A percentile compares a stretch with the other conserved stretches of the same genome.
These are phyloP conservation scores for Chionis minor DNA, from an alignment of 2,113 vertebrate genomes.

Conservation along the genomic window DNA sequence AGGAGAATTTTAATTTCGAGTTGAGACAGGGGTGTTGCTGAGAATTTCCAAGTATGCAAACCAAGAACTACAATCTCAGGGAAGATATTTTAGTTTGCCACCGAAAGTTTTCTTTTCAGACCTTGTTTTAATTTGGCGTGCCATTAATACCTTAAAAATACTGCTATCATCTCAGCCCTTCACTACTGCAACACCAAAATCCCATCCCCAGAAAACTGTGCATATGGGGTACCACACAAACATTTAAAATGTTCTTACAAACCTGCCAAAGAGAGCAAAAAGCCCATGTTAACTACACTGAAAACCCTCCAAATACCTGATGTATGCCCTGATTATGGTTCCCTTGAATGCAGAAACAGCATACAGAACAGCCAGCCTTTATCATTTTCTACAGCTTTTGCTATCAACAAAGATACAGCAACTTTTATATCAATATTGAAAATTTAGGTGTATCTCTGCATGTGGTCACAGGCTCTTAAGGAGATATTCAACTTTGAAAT, in stretches of 20 bases:
- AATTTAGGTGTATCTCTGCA: neutral
- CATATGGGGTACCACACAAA: neutral
- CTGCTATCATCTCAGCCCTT: neutral
- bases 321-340: neutral
- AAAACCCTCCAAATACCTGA: neutral
- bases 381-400: neutral
- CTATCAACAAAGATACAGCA: neutral
- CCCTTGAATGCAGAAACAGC: neutral
- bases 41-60: neutral
- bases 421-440: neutral
- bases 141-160: neutral
- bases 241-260: neutral
- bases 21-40: neutral
- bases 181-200: neutral
- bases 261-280: neutral
- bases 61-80: neutral
- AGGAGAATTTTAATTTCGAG: neutral
- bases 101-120: neutral
- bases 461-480: accelerated
- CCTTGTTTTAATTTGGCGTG: neutral
- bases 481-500: neutral
- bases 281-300: neutral
- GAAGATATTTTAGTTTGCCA: neutral
- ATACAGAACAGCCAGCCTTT: neutral
- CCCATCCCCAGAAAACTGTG: neutral